A percentile compares a stretch with the other conserved stretches of the same genome.
Evolutionary conservation across 2,113 vertebrate species (phyloP).

Genomic region (Enhydra lutris): DNA sequence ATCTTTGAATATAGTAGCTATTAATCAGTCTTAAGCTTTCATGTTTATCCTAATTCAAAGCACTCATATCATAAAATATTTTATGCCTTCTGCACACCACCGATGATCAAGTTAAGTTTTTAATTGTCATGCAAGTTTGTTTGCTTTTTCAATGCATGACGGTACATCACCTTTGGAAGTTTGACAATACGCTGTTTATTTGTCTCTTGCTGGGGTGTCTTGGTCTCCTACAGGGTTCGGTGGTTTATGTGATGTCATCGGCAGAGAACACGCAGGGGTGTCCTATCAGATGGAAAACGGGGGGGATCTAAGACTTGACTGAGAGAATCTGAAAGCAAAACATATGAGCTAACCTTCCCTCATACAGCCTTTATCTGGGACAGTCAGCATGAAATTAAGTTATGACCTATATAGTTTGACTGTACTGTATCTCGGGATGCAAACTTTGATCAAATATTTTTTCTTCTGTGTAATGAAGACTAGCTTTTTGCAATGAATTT

Average conservation of each 20-base stretch:
- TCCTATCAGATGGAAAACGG: slow-evolving; percentile 58
- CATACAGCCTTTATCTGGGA: slow-evolving; percentile 38
- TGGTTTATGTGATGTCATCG: slow-evolving; percentile 64
- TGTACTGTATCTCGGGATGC: neutral
- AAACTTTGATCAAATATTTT: neutral
- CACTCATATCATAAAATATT: slow-evolving; percentile 70
- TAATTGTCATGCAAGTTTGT: slow-evolving; percentile 56
- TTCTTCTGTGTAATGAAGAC: neutral
- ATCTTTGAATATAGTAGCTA: slow-evolving; percentile 66
- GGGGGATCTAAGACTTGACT: slow-evolving; percentile 30
- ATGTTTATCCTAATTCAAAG: slow-evolving; percentile 75
- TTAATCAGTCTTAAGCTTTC: slow-evolving; percentile 73
- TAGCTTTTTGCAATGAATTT: neutral
- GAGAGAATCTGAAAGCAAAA: slow-evolving; percentile 66
- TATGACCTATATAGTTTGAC: slow-evolving; percentile 24
- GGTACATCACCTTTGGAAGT: slow-evolving; percentile 69
- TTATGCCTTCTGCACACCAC: slow-evolving; percentile 62
- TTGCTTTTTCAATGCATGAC: slow-evolving; percentile 62
- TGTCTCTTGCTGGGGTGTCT: slow-evolving; percentile 65
- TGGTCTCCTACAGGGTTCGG: slow-evolving; percentile 64
- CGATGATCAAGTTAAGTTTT: slow-evolving; percentile 69
- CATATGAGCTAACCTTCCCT: neutral
- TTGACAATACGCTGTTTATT: slow-evolving; percentile 71
- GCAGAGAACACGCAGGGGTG: slow-evolving; percentile 56
- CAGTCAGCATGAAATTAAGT: slow-evolving; percentile 25